Base-by-base conservation (phyloP, 2,888 invertebrate species). In the Agrilus cyanescens region DNA sequence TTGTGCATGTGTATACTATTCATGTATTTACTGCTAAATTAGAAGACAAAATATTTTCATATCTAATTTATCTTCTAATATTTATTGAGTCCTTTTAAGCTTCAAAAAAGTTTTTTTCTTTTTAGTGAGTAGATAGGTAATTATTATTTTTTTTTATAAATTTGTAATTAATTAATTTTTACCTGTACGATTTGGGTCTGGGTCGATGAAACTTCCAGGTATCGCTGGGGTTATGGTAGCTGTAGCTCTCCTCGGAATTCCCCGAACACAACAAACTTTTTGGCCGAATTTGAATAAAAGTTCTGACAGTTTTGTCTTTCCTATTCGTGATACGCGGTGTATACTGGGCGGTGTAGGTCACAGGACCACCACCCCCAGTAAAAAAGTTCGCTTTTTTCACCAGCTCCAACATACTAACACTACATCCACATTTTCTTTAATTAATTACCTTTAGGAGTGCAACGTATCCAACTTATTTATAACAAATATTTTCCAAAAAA, bases 151-250 rank as follows among this genome's bases (percentile, higher is more conserved):
- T n/a, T n/a, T n/a, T n/a, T 20, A 20, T 7, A 7, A 3, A 20
- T 5, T 7, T 25, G 10, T 25, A 25, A 3, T 10, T 25, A 3
- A 10, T 25, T 10, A 10, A 10, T 25, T 25, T 2, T 47, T 61
- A 63, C 65, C 64, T 65, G 53, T 57, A 52, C 20, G 65, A 65
- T 49, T 63, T 65, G 12, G 62, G 61, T 41, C 59, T 54, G 10
- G 61, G 63, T 40, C 64, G 56, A 45, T 65, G 62, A 50, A 65
- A 66, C 49, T 65, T 65, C 66, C 66, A 66, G 12, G 65, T 66
- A 50, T 60, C 55, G 51, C 65, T 65, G 40, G 60, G 60, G 45
- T 62, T 60, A 48, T 64, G 63, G 39, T 56, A 56, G 35, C 54
- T 49, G 50, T 61, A 59, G 38, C 58, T 54, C 40, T 59, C 58